Base-by-base conservation (phyloP, 1,140 invertebrate species). In the Zaprionus ornatus region DNA sequence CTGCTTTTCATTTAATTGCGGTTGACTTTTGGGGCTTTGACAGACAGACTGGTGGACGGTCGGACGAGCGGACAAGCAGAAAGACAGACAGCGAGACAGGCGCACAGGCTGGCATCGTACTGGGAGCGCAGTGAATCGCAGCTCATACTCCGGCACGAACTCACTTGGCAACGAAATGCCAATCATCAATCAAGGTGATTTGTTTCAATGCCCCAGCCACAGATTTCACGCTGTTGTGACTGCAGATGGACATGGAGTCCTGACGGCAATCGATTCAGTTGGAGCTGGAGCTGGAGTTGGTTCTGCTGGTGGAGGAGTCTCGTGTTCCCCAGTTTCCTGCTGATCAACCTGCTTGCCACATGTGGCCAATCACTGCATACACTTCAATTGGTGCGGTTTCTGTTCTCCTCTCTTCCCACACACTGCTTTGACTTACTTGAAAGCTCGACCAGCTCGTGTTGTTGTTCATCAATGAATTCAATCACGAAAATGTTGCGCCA, bases 111-210 rank as follows among this genome's bases (percentile, higher is more conserved):
- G 12, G 40, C 52, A 45, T 73, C 55, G 12, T 25, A 35, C 54
- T 40, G 48, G 62, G 62, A 29, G 19, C 50, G 32, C 23, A 55
- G 52, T 55, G 37, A 25, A 21, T 45, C 21, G 21, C 35, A 37
- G 37, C 55, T 17, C 40, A 45, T 4, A 45, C 40, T 12, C 52
- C 52, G 56, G 35, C 60, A 42, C 61, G 9, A 4, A 61, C 54
- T 61, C 69, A 72, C 68, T 85, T 75, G 79, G 63, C 78, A 90
- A 80, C 85, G 80, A 80, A 88, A 88, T 88, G 85, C 84, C 84
- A 88, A 88, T 88, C 84, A 88, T 88, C 85, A 88, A 88, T 88
- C 85, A 88, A 88, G 84, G 84, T 88, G 84, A 88, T 88, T 88
- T 88, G 84, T 88, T 88, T 88, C 85, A 87, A 90, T 88, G 85